Base-by-base conservation (phyloP, 2,113 vertebrate genomes). In the Rhinopomastus cyanomelas region DNA sequence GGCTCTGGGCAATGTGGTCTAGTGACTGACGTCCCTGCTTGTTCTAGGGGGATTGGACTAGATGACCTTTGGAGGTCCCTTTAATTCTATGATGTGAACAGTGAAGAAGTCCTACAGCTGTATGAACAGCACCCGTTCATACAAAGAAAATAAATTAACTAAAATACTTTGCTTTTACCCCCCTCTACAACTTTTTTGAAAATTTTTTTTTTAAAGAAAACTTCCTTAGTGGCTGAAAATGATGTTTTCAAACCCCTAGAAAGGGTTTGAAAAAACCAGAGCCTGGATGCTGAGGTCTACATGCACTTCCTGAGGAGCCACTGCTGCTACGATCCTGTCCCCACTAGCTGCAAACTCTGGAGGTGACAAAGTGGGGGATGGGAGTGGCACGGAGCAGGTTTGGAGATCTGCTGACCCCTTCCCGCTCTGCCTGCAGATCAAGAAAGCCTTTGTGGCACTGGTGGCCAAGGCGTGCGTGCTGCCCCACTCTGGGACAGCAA, bases 401-500 rank as follows among this genome's bases (percentile, higher is more conserved):
- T 2, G 0, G 27, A 14, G 25, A 39, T 4, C 9, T 7, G 22
- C 85, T 92, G 72, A 89, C 30, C 9, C 12, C 5, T 85, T 51
- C 3, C 5, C 25, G 22, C 42, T 76, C 52, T 25, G 3, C 57
- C 12, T 8, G 51, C 95, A 99, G 99, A 99, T 99, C 91, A 99
- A 99, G 95, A 99, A 98, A 95, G 99, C 99, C 48, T 99, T 99
- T 56, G 96, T 98, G 56, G 99, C 99, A 6, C 83, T 99, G 94
- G 98, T 99, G 95, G 98, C 98, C 74, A 99, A 99, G 98, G 98
- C 12, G 95, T 99, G 68, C 98, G 99, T 61, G 99, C 99, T 0
- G 99, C 99, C 1, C 98, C 98, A 3, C 97, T 99, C 4, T 99
- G 99, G 99, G 98, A 99, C 97, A 98, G 96, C 97, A 98, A 98